Evolutionary conservation across 53 echinoderm and acorn worm species (phyloP).

Genomic region (Paracentrotus lividus): DNA sequence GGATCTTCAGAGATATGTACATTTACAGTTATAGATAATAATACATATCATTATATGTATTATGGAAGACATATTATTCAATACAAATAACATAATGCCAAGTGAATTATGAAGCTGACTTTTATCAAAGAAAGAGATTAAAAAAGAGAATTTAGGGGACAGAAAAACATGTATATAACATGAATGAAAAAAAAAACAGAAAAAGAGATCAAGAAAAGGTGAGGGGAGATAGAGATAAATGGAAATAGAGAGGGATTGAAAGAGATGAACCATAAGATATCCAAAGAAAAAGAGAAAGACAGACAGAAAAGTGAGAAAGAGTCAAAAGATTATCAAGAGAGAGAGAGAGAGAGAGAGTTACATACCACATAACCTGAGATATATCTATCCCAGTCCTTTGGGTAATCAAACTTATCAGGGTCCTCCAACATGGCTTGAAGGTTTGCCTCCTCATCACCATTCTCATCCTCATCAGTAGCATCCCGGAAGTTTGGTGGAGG

Average conservation of each 20-base stretch:
- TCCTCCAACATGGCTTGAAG: slow-evolving; percentile 96
- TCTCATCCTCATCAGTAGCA: slow-evolving; percentile 77
- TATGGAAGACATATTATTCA: no score
- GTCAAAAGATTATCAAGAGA: not conserved
- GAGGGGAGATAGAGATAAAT: not conserved
- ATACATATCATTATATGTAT: not conserved
- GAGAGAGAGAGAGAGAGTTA: not conserved
- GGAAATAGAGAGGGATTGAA: not conserved
- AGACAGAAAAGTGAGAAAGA: not conserved
- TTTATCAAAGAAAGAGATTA: not conserved
- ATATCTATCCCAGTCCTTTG: slow-evolving; percentile 96
- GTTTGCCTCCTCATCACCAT: slow-evolving; percentile 82
- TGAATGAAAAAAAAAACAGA: not conserved
- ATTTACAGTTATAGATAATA: not conserved
- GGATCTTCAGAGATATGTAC: not conserved
- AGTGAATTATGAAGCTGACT: not conserved
- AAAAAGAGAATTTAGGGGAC: not conserved
- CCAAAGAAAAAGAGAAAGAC: no score
- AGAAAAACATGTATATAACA: not conserved
- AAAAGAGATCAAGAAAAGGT: not conserved
- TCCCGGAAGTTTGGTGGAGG: slow-evolving; percentile 83
- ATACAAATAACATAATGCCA: not conserved
- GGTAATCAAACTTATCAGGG: slow-evolving; percentile 94
- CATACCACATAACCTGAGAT: slow-evolving; percentile 96
- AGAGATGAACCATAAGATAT: no score